These are phyloP conservation scores for Gobius niger DNA, from an alignment of 2,113 vertebrate genomes.

Conservation along the genomic window DNA sequence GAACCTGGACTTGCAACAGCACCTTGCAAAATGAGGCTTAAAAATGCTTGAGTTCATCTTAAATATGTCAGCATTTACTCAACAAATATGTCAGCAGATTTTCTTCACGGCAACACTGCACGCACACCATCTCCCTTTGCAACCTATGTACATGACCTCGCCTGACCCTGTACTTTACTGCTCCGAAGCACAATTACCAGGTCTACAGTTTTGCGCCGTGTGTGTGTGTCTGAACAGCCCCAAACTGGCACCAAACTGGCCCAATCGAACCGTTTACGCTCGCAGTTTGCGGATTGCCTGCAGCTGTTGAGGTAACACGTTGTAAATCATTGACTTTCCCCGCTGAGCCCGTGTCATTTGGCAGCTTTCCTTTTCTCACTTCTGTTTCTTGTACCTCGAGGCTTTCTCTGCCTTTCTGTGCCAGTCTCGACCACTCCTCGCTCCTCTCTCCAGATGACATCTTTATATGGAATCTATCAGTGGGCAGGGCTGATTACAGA, in stretches of 20 bases:
- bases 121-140: neutral
- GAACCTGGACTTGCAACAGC: too few species aligned
- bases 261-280: neutral
- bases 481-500: slow-evolving; percentile 14
- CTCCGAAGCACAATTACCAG: slow-evolving; percentile 8
- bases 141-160: neutral
- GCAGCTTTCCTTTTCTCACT: neutral
- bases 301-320: slow-evolving; percentile 11
- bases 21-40: too few species aligned
- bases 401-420: neutral
- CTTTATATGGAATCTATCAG: slow-evolving; percentile 8
- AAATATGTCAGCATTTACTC: too few species aligned
- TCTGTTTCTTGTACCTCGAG: slow-evolving; percentile 6
- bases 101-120: neutral
- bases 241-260: neutral
- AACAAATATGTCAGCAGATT: too few species aligned
- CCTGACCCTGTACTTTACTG: neutral
- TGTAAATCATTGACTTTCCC: slow-evolving; percentile 8
- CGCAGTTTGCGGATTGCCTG: neutral
- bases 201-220: neutral
- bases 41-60: too few species aligned
- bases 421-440: neutral
- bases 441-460: neutral
- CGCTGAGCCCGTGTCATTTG: neutral
- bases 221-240: neutral